phyloP scores from a whole-genome alignment of 2,797 vertebrate genomes.

The Mycteria americana region DNA sequence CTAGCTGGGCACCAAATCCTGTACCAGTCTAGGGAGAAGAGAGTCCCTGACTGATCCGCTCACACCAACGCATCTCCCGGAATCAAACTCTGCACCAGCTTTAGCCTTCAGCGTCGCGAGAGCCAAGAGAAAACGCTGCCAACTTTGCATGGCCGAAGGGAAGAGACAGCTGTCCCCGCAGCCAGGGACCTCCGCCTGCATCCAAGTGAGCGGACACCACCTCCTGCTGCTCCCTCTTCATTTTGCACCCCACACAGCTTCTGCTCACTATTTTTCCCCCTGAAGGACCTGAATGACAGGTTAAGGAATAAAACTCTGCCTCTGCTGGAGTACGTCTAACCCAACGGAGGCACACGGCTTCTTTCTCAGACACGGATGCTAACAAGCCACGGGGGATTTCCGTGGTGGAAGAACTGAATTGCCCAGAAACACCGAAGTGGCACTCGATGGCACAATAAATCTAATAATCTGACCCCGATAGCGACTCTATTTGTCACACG shows the following conservation, averaged over 20 bases:
- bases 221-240: background rate
- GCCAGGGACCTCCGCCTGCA: background rate
- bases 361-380: background rate
- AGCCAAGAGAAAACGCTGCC: background rate
- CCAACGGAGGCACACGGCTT: background rate
- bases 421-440: background rate
- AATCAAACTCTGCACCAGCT: background rate
- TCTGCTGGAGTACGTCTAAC: background rate
- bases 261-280: background rate
- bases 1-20: background rate
- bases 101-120: rapidly evolving
- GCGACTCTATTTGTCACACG: background rate
- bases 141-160: rapidly evolving
- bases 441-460: background rate
- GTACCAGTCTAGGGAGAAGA: rapidly evolving
- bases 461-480: background rate
- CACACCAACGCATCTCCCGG: rapidly evolving
- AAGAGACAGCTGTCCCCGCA: rapidly evolving
- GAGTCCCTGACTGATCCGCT: background rate
- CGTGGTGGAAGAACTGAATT: background rate
- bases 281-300: background rate
- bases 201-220: background rate
- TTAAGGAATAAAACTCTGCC: background rate
- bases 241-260: background rate
- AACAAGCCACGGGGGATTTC: background rate